Conservation (phyloP, 2,797 vertebrate species). For the Sebastes alutus region DNA sequence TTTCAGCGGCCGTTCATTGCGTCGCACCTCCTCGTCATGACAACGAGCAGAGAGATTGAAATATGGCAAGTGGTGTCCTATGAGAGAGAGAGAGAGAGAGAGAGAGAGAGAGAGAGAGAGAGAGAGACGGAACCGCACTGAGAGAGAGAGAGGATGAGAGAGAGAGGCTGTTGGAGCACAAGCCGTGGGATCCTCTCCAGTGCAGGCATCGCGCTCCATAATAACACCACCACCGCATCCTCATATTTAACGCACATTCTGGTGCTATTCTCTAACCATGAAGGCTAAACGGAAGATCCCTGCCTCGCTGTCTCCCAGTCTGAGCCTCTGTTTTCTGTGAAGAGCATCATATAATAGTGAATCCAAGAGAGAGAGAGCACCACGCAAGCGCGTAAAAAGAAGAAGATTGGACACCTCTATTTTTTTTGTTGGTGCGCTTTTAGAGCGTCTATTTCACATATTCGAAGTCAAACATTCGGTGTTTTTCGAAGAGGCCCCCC, state of each 20-base stretch:
- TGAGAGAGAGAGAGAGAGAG: constrained; percentile 38
- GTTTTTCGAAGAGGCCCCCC: constrained; percentile 14
- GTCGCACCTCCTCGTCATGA: constrained; percentile 68
- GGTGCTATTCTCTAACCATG: constrained; percentile 29
- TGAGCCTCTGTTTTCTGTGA: constrained; percentile 31
- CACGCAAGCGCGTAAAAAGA: constrained; percentile 66
- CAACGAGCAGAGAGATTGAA: constrained; percentile 62
- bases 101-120: constrained; percentile 39
- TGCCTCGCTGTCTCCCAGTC: constrained; percentile 8
- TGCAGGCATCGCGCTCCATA: constrained; percentile 43
- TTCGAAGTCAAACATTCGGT: constrained; percentile 47
- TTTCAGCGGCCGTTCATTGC: constrained; percentile 32
- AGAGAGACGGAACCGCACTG: constrained; percentile 46
- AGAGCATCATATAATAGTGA: constrained; percentile 56
- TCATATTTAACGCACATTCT: constrained; percentile 28
- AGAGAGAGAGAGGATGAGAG: constrained; percentile 27
- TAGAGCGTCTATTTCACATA: constrained; percentile 46
- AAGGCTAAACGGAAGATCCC: constrained; percentile 53
- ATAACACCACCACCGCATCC: constrained; percentile 36
- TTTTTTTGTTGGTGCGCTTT: constrained; percentile 57
- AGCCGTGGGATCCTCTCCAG: constrained; percentile 59
- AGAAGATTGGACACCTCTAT: constrained; percentile 68
- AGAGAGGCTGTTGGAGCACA: neutral
- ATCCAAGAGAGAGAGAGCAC: constrained; percentile 35
- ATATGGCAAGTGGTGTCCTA: constrained; percentile 57